Percentiles rank a stretch among this genome's conserved stretches.
Conservation (phyloP, 2,113 vertebrate species). For the Geococcyx californianus region DNA sequence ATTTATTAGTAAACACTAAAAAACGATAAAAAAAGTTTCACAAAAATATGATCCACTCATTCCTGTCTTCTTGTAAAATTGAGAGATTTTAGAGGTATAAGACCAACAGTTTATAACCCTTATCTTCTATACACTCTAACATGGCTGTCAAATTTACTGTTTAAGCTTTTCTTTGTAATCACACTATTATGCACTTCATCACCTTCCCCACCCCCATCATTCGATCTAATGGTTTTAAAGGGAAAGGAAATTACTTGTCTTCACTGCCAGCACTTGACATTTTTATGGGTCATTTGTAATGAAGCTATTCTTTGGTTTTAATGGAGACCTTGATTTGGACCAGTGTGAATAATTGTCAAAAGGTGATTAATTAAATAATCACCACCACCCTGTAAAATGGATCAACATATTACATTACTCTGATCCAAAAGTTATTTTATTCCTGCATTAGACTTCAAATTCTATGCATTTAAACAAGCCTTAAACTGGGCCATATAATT, state of each 20-base stretch:
- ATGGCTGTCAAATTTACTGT: slow-evolving; percentile 71
- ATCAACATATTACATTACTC: slow-evolving; percentile 81
- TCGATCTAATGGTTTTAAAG: slow-evolving; percentile 78
- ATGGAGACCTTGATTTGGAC: slow-evolving; percentile 84
- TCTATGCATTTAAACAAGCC: slow-evolving; percentile 86
- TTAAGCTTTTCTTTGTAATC: slow-evolving; percentile 76
- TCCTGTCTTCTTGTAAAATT: background rate
- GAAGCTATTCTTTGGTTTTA: slow-evolving; percentile 84
- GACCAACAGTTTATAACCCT: slow-evolving; percentile 1
- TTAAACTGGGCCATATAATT: slow-evolving; percentile 79
- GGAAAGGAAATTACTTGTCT: slow-evolving; percentile 83
- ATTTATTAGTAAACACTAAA: background rate
- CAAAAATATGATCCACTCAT: background rate
- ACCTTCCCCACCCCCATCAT: slow-evolving; percentile 72
- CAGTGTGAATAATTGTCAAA: slow-evolving; percentile 83
- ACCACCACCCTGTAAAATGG: slow-evolving; percentile 79
- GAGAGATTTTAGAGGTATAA: slow-evolving; percentile 1
- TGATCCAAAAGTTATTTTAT: slow-evolving; percentile 83
- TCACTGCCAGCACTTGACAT: slow-evolving; percentile 80
- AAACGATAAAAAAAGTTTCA: background rate
- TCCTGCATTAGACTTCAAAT: slow-evolving; percentile 76
- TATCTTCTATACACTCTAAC: slow-evolving; percentile 33
- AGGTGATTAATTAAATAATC: slow-evolving; percentile 89
- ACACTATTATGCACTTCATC: slow-evolving; percentile 70
- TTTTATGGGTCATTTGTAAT: slow-evolving; percentile 87